phyloP scores from a whole-genome alignment of 2,113 vertebrate species.

The Zootoca vivipara region DNA sequence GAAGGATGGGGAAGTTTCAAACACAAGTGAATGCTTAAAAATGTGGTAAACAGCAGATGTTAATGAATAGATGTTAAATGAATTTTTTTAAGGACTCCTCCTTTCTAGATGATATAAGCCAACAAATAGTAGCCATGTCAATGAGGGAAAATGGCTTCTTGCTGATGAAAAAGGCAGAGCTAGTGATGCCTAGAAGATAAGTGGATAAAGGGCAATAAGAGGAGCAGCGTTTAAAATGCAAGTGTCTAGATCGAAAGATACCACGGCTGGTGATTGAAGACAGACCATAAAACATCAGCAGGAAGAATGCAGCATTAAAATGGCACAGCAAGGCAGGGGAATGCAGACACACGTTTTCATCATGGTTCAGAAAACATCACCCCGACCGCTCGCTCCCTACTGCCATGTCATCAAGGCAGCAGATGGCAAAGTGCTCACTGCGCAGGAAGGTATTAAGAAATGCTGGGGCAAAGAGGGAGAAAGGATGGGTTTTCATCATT shows the following conservation, averaged over 20 bases:
- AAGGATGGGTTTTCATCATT: conserved; percentile 38
- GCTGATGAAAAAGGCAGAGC: conserved; percentile 34
- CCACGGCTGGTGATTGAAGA: conserved; percentile 39
- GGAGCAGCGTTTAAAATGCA: conserved; percentile 25
- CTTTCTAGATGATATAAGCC: conserved; percentile 48
- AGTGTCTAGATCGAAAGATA: conserved; percentile 50
- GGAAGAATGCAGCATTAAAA: conserved; percentile 22
- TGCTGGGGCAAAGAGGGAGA: neutral
- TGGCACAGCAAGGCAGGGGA: neutral
- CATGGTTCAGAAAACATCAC: conserved; percentile 49
- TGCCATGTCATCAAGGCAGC: conserved; percentile 16
- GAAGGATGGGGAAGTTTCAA: neutral
- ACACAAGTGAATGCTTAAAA: neutral
- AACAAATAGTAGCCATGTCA: conserved; percentile 39
- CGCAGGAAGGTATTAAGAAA: conserved; percentile 46
- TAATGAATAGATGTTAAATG: neutral
- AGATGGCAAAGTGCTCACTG: conserved; percentile 56
- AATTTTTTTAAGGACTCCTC: conserved; percentile 47
- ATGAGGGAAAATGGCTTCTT: conserved; percentile 35
- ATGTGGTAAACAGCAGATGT: conserved; percentile 10
- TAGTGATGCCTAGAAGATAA: conserved; percentile 24
- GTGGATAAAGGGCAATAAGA: conserved; percentile 37
- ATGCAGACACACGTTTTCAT: conserved; percentile 28
- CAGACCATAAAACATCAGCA: conserved; percentile 45
- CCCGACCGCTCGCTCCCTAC: conserved; percentile 14